These are phyloP conservation scores for Festucalex cinctus DNA, from an alignment of 2,113 vertebrate genomes.

Conservation along the genomic window DNA sequence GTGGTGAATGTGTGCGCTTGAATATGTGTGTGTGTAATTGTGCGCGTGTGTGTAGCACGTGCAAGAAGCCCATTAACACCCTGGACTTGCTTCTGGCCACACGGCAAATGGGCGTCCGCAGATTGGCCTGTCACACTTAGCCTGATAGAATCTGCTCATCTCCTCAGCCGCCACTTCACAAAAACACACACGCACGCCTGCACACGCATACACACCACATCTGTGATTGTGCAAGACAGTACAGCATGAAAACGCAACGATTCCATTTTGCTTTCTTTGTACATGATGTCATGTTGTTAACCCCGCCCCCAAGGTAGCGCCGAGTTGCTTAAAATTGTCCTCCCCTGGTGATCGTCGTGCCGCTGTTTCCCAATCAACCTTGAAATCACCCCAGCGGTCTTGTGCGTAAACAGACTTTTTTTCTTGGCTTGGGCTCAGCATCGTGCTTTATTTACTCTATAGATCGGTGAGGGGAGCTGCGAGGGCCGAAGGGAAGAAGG, in stretches of 20 bases:
- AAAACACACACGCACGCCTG: slow-evolving; percentile 13
- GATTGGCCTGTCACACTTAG: slow-evolving; percentile 63
- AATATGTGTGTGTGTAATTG: not conserved
- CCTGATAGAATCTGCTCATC: slow-evolving; percentile 47
- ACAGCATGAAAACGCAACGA: not conserved
- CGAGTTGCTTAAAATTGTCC: slow-evolving; percentile 48
- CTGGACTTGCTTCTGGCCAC: slow-evolving; percentile 55
- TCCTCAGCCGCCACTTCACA: slow-evolving; percentile 30
- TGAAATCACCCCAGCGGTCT: slow-evolving; percentile 67
- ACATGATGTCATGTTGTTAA: not conserved
- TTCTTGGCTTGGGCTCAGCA: slow-evolving; percentile 31
- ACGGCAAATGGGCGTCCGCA: slow-evolving; percentile 46
- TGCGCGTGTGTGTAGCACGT: not conserved
- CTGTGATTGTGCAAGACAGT: not conserved
- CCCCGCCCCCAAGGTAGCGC: not conserved
- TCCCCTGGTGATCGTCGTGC: slow-evolving; percentile 47
- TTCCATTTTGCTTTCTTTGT: no score
- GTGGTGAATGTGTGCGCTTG: not conserved
- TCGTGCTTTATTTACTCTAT: slow-evolving; percentile 70
- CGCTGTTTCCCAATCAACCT: slow-evolving; percentile 72
- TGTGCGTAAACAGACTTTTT: slow-evolving; percentile 35
- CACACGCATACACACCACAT: not conserved
- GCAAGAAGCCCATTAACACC: slow-evolving; percentile 39
- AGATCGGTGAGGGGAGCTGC: slow-evolving; percentile 61
- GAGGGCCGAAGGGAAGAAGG: slow-evolving; percentile 51